Percentiles rank a stretch among this genome's conserved stretches.
Evolutionary conservation across 2,113 vertebrate genomes (phyloP).

Genomic region (human (Homo sapiens)): DNA sequence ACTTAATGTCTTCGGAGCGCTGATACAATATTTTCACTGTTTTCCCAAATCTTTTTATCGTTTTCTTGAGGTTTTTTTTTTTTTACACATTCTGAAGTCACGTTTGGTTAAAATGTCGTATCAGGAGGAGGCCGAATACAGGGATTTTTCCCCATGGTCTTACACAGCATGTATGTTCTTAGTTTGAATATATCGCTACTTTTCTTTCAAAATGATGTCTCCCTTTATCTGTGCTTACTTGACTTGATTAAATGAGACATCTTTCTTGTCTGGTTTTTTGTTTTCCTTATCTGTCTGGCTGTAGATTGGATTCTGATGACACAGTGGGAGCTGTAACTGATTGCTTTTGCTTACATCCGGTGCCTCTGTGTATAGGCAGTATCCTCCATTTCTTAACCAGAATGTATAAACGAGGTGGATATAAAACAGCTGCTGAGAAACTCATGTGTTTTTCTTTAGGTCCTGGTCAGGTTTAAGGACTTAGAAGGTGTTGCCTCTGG

Average conservation of each 20-base stretch:
- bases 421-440: slow-evolving; percentile 20
- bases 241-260: not conserved
- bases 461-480: slow-evolving; percentile 16
- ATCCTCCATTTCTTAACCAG: not conserved
- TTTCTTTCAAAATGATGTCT: not conserved
- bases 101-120: slow-evolving; percentile 1
- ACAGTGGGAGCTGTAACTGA: not conserved
- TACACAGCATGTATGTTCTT: slow-evolving; percentile 23
- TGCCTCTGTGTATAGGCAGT: not conserved
- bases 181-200: not conserved
- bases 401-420: not conserved
- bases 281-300: not conserved
- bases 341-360: not conserved
- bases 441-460: not conserved
- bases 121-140: not conserved
- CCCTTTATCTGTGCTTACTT: not conserved
- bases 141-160: not conserved
- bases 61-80: not conserved
- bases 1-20: not conserved
- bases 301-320: not conserved
- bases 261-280: not conserved
- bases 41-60: not conserved
- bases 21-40: not conserved
- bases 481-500: not conserved
- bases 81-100: not conserved